phyloP scores from a whole-genome alignment of 2,888 invertebrate genomes.

The Leptogaster cylindrica region DNA sequence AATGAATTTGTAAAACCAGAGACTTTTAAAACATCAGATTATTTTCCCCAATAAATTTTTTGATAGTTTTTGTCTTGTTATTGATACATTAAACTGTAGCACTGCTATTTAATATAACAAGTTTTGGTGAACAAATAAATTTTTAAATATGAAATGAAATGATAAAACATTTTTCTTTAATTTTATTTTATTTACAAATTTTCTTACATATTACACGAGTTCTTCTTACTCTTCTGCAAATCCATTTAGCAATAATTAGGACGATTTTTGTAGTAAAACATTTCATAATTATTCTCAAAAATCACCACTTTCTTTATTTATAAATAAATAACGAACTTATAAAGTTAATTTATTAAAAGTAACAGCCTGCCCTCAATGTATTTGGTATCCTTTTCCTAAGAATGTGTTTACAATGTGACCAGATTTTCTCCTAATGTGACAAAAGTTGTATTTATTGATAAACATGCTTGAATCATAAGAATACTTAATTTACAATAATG shows the following conservation, averaged over 20 bases:
- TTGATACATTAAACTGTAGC: no score
- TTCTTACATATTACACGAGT: constrained; percentile 20
- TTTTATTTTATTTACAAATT: constrained; percentile 36
- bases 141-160: not conserved
- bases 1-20: constrained; percentile 57
- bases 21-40: constrained; percentile 58
- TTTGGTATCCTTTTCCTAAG: constrained; percentile 23
- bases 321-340: constrained; percentile 38
- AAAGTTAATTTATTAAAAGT: not conserved
- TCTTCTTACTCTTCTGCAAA: not conserved
- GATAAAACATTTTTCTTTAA: not conserved
- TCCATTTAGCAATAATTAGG: not conserved
- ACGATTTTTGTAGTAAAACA: no score
- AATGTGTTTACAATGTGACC: constrained; percentile 26
- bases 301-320: constrained; percentile 12
- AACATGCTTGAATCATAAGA: no score
- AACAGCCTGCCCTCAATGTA: constrained; percentile 30
- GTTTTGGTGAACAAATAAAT: no score
- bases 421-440: constrained; percentile 3
- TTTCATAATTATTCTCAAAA: constrained; percentile 24
- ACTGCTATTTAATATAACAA: no score
- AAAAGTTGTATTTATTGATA: no score
- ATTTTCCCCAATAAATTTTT: constrained; percentile 50
- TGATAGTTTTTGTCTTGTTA: no score
- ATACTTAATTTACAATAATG: no score